Base-by-base conservation (phyloP, 1,140 invertebrate genomes). In the Aricia agestis region DNA sequence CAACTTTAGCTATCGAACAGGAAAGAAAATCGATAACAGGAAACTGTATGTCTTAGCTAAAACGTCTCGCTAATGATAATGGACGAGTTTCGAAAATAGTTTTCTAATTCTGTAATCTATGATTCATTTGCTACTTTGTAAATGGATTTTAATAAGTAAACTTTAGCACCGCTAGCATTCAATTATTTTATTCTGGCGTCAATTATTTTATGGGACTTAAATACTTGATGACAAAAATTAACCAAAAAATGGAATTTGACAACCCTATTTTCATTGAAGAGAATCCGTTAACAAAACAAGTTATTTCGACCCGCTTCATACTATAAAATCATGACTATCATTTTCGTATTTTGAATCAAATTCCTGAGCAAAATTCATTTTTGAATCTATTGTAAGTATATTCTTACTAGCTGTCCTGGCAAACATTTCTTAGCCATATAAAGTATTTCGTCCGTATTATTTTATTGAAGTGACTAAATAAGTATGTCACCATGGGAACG, bases 251-350 rank as follows among this genome's bases (percentile, higher is more conserved):
- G 3, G 58, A 25, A 63, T 11, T 17, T 63, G 59, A 25, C 59
- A 63, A 63, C 59, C 59, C 59, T 63, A 63, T 63, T 25, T 59
- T 59, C 59, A 63, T 63, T 63, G 59, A 63, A 25, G 59, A 63
- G 25, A 7, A 63, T 13, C 72, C 72, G 72, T 73, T 69, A 72
- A 41, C 61, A 41, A 69, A 73, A 73, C 72, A 32, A 61, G 72
- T 73, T 67, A 19, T 67, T 67, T 45, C 41, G 66, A 45, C 66
- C 66, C 13, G 66, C 42, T 67, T 67, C 42, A 52, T 42, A 45
- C 36, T 67, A 67, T 45, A 42, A 67, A 17, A 45, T 45, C 66
- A 13, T 52, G 15, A 67, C 41, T 52, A 67, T 67, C 17, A 18
- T 42, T 67, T 67, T 67, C 36, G 13, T 67, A 63, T 63, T 63